Conservation (phyloP, 1,140 invertebrate genomes). For the Aphelenchoides avenae region DNA sequence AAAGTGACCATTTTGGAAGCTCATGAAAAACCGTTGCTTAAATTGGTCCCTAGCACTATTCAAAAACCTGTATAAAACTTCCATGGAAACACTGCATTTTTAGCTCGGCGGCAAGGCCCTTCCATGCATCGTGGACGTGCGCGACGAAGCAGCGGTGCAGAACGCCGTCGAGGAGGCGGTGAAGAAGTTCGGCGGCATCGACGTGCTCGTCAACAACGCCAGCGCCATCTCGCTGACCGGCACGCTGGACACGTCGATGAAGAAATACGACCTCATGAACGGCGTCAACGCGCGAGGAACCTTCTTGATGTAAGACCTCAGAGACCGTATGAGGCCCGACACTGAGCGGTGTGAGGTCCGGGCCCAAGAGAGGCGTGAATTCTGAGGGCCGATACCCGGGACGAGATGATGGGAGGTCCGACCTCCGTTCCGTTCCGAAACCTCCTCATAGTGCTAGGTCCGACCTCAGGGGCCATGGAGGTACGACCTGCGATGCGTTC, state of each 20-base stretch:
- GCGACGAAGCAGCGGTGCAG: constrained; percentile 76
- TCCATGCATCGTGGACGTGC: constrained; percentile 87
- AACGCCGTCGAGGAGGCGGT: constrained; percentile 80
- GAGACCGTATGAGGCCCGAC: too few relatives aligned
- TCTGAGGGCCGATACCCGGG: too few relatives aligned
- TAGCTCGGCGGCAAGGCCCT: constrained; percentile 84
- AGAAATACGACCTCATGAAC: constrained; percentile 89
- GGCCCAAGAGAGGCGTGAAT: too few relatives aligned
- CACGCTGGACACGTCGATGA: constrained; percentile 82
- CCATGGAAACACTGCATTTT: constrained; percentile 1
- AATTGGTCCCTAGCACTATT: too few relatives aligned
- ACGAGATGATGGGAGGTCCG: too few relatives aligned
- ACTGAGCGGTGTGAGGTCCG: too few relatives aligned
- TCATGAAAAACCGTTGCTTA: too few relatives aligned
- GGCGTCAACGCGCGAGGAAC: constrained; percentile 84
- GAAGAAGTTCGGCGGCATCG: constrained; percentile 89
- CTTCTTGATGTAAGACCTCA: constrained; percentile 73
- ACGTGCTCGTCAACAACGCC: constrained; percentile 71
- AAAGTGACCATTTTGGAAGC: background rate
- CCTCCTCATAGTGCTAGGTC: too few relatives aligned
- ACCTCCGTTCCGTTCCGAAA: too few relatives aligned
- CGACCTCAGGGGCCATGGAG: too few relatives aligned
- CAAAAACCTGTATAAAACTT: too few relatives aligned
- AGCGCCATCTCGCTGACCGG: constrained; percentile 87
- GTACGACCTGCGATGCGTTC: too few relatives aligned